Conservation (phyloP, 2,113 vertebrate genomes). For the Sus scrofa region T2T-Sscrofa CM000820.6:132735001-132735500, state of each 20-base stretch:
- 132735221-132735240: slow-evolving; percentile 65
- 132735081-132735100: slow-evolving; percentile 75
- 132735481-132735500: not conserved
- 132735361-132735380: too few relatives aligned
- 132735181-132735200: slow-evolving; percentile 70
- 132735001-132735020: slow-evolving; percentile 38
- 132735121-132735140: slow-evolving; percentile 78
- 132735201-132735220: slow-evolving; percentile 72
- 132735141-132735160: slow-evolving; percentile 76
- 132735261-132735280: slow-evolving; percentile 60
- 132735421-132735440: not conserved
- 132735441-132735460: not conserved
- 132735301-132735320: not conserved
- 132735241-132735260: not conserved
- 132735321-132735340: not conserved
- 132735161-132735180: slow-evolving; percentile 65
- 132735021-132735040: slow-evolving; percentile 60
- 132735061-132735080: slow-evolving; percentile 71
- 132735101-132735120: slow-evolving; percentile 66
- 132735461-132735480: not conserved
- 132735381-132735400: accelerated
- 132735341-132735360: not conserved
- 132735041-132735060: slow-evolving; percentile 63
- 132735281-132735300: slow-evolving; percentile 10
- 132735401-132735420: not conserved